A percentile compares a stretch with the other conserved stretches of the same genome.
Evolutionary conservation across 2,888 invertebrate species (phyloP).

Genomic region (Eristalinus sepulchralis): DNA sequence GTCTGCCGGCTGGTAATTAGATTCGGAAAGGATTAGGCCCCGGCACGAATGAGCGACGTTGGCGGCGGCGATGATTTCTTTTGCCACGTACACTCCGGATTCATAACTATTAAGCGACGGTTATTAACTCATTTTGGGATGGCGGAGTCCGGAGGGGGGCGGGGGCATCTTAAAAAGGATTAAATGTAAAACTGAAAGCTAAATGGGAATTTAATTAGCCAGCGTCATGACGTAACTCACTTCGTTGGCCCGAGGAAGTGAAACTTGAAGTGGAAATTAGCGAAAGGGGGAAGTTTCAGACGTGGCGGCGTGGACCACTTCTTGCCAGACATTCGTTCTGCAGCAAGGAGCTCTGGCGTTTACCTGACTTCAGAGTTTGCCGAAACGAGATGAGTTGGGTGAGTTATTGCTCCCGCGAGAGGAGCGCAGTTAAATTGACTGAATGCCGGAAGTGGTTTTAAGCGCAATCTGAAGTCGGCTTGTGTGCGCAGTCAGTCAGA

Average conservation of each 20-base stretch:
- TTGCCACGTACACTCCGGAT: background rate
- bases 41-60: background rate
- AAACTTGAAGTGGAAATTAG: background rate
- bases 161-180: conserved; percentile 11
- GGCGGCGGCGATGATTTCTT: background rate
- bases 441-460: background rate
- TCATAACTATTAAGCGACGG: background rate
- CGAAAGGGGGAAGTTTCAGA: background rate
- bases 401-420: background rate
- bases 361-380: background rate
- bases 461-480: background rate
- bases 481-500: background rate
- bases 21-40: conserved; percentile 12
- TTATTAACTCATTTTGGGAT: background rate
- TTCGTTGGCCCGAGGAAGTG: background rate
- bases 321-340: too few species aligned
- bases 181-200: conserved; percentile 11
- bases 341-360: background rate
- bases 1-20: conserved; percentile 15
- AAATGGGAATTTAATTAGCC: conserved; percentile 24
- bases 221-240: background rate
- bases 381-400: background rate
- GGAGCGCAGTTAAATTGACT: background rate
- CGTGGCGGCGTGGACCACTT: too few species aligned
- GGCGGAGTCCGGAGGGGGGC: background rate